Evolutionary conservation across 2,113 vertebrate species (phyloP), one percentile per base, ranked within the genome.

Genomic region (Microtus pennsylvanicus): DNA sequence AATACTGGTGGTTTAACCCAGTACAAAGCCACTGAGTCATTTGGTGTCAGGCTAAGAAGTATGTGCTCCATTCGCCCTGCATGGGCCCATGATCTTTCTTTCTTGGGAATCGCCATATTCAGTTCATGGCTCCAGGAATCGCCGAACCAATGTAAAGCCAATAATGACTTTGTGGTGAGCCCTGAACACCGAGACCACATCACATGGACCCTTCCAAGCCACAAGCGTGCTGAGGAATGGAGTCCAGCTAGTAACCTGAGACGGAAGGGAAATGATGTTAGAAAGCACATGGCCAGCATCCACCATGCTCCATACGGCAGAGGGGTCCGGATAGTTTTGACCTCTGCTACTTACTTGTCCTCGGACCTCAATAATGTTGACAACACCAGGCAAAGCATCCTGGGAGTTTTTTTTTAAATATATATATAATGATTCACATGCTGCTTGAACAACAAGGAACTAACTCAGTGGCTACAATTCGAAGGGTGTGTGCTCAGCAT

Each of bases 261-360:
- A 72, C 14, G 24, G 45, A 72, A 65, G 24, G 58, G 3, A 38
- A 24, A 0, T 11, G 26, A 78, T 17, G 22, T 5, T 9, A 35
- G n/a, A 30, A 24, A 24, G 13, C 2, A 19, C 0, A 4, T 8
- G 52, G 5, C 35, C 65, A 81, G 85, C 38, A 13, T 52, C 22
- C 9, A 1, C 11, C 16, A 17, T 16, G 3, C 35, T 52, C 5
- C 17, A 47, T 8, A 21, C 0, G 17, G 58, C 1, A 45, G 22
- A 33, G 38, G 55, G 26, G 22, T 2, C 30, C 7, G 16, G 12
- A n/a, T n/a, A 38, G 82, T n/a, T 45, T 33, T 14, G 3, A 24
- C 9, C 80, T 77, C 22, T 61, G 52, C 28, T 26, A 30, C 28
- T 9, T 19, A 50, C 17, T 2, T 13, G 28, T 28, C 58, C 14